These are phyloP conservation scores for Amblyjoppa fuscipennis DNA, from an alignment of 2,888 invertebrate species.

Conservation along the genomic window DNA sequence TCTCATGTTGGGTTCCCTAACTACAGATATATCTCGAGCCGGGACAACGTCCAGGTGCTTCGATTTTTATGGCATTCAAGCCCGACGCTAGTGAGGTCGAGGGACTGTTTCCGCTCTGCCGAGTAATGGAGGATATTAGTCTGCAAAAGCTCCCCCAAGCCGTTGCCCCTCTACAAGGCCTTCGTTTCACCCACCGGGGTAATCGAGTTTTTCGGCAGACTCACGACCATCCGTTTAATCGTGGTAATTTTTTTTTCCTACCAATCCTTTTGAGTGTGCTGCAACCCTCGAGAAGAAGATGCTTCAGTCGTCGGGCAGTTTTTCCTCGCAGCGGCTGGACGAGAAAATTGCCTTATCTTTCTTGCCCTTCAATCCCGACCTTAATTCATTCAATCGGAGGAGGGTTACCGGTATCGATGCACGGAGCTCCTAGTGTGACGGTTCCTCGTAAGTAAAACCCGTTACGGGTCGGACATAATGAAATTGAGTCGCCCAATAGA, in stretches of 20 bases:
- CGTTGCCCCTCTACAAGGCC: constrained; percentile 27
- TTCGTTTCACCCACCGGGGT: constrained; percentile 48
- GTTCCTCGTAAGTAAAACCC: constrained; percentile 27
- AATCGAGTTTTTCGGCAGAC: constrained; percentile 60
- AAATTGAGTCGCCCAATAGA: not conserved
- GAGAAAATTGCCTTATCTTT: constrained; percentile 63
- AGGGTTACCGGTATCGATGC: not conserved
- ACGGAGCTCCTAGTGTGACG: not conserved
- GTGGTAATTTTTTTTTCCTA: constrained; percentile 59
- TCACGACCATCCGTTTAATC: constrained; percentile 60
- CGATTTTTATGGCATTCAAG: constrained; percentile 33
- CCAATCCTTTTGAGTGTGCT: not conserved
- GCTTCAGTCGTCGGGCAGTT: not conserved
- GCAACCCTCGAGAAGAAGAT: not conserved
- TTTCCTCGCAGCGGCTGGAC: constrained; percentile 16
- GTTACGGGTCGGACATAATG: constrained; percentile 30
- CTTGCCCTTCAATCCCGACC: constrained; percentile 34
- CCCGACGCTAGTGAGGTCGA: constrained; percentile 34
- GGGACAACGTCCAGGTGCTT: constrained; percentile 43
- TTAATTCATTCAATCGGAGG: constrained; percentile 39
- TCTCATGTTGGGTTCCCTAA: constrained; percentile 2
- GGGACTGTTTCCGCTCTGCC: constrained; percentile 3
- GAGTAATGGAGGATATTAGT: constrained; percentile 52
- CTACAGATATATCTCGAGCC: not conserved
- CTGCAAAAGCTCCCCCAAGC: constrained; percentile 33